Evolutionary conservation across 2,797 vertebrate species (phyloP).

Genomic region (Macroramphosus scolopax): DNA sequence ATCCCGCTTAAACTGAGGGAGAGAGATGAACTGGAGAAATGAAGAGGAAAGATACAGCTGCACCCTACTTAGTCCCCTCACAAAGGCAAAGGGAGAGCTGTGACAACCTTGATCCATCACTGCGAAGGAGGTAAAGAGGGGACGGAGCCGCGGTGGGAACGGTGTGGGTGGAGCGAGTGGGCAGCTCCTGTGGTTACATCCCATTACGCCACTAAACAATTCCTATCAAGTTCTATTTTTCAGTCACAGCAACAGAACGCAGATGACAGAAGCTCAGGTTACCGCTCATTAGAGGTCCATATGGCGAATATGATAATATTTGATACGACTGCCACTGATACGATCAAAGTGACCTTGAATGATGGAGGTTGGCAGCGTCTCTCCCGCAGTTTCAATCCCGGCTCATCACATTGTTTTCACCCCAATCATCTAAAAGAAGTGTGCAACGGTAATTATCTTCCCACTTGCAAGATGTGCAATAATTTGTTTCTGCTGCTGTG

Average conservation of each 20-base stretch:
- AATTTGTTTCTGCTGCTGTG: constrained; percentile 26
- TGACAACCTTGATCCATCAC: constrained; percentile 66
- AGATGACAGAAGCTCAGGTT: constrained; percentile 58
- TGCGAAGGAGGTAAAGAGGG: constrained; percentile 40
- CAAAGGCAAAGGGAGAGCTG: constrained; percentile 47
- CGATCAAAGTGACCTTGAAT: constrained; percentile 68
- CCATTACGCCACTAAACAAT: constrained; percentile 69
- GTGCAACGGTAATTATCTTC: constrained; percentile 34
- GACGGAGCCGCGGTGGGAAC: constrained; percentile 20
- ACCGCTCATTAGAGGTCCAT: constrained; percentile 70
- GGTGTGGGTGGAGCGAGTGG: constrained; percentile 55
- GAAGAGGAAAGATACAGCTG: constrained; percentile 44
- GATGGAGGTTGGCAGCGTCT: constrained; percentile 54
- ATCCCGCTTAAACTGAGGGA: constrained; percentile 20
- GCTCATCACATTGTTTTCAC: constrained; percentile 24
- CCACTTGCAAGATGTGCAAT: constrained; percentile 39
- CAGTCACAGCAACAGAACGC: constrained; percentile 40
- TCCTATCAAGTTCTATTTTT: constrained; percentile 65
- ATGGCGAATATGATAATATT: constrained; percentile 63
- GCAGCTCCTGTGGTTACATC: constrained; percentile 54
- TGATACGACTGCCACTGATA: constrained; percentile 44
- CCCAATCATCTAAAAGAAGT: constrained; percentile 38
- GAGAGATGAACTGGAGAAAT: constrained; percentile 57
- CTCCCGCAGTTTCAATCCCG: constrained; percentile 20
- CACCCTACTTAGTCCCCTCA: constrained; percentile 43